Conservation (phyloP, 2,797 vertebrate species). For the Gephyroberyx darwinii region DNA sequence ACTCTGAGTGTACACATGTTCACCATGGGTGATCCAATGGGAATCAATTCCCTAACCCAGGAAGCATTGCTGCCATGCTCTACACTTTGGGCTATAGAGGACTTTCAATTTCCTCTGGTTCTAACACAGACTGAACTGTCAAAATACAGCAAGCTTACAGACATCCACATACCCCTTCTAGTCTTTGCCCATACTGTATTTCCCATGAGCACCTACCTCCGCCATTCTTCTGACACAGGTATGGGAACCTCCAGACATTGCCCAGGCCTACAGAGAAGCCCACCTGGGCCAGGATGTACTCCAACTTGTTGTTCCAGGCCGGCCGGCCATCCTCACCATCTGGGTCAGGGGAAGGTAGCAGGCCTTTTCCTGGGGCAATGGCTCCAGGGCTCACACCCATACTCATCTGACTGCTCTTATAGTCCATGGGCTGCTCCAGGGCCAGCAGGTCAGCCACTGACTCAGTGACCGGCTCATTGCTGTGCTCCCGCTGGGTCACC, state of each 20-base stretch:
- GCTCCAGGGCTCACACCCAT: slow-evolving; percentile 82
- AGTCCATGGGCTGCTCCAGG: slow-evolving; percentile 95
- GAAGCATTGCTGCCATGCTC: slow-evolving; percentile 12
- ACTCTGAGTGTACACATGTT: slow-evolving; percentile 30
- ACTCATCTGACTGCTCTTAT: slow-evolving; percentile 93
- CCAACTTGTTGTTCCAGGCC: slow-evolving; percentile 96
- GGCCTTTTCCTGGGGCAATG: slow-evolving; percentile 78
- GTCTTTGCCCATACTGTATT: not conserved
- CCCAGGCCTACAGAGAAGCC: slow-evolving; percentile 97
- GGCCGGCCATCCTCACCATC: slow-evolving; percentile 88
- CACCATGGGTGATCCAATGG: slow-evolving; percentile 33
- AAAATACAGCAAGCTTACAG: not conserved
- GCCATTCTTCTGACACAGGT: slow-evolving; percentile 98
- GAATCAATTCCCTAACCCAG: slow-evolving; percentile 10
- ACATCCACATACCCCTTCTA: not conserved
- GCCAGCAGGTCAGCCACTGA: slow-evolving; percentile 96
- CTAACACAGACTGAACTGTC: not conserved
- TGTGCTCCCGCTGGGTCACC: slow-evolving; percentile 93
- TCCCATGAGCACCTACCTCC: slow-evolving; percentile 85
- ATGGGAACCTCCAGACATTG: slow-evolving; percentile 98
- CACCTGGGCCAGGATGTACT: slow-evolving; percentile 97
- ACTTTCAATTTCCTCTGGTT: too few species aligned
- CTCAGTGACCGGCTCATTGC: slow-evolving; percentile 96
- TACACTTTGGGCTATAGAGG: not conserved
- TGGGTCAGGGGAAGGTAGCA: slow-evolving; percentile 81